Evolutionary conservation across 2,888 invertebrate genomes (phyloP).

Genomic region (Acronicta leporina): DNA sequence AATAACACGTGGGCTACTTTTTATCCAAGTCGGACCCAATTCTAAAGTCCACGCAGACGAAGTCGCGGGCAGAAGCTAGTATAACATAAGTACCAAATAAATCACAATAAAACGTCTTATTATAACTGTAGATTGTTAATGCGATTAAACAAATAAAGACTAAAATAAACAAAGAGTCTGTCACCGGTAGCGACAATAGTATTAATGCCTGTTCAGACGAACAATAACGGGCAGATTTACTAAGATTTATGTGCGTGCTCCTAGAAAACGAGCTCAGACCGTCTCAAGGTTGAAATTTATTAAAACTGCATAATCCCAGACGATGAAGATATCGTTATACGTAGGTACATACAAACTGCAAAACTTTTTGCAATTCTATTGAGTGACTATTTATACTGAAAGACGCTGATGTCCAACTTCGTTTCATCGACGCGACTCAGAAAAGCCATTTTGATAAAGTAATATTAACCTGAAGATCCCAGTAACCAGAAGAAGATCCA

Average conservation of each 20-base stretch:
- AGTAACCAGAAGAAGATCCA: not conserved
- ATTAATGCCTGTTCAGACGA: conserved; percentile 59
- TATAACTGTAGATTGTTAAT: conserved; percentile 47
- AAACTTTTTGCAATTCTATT: conserved; percentile 6
- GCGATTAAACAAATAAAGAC: conserved; percentile 46
- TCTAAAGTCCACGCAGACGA: too few species aligned
- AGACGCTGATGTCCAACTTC: not conserved
- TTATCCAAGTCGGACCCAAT: too few species aligned
- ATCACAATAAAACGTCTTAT: conserved; percentile 35
- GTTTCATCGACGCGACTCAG: not conserved
- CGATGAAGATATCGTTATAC: conserved; percentile 20
- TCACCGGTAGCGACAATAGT: conserved; percentile 60
- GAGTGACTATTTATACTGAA: not conserved
- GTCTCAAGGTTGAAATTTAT: conserved; percentile 71
- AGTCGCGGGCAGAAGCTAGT: too few species aligned
- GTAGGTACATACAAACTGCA: conserved; percentile 24
- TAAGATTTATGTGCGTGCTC: conserved; percentile 76
- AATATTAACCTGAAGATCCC: not conserved
- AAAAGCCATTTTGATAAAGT: not conserved
- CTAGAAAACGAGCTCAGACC: conserved; percentile 64
- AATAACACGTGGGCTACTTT: too few species aligned
- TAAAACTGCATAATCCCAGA: conserved; percentile 49
- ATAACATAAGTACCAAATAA: conserved; percentile 30
- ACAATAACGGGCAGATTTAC: conserved; percentile 70
- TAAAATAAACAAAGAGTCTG: conserved; percentile 54